Base-by-base conservation (phyloP, 30 jellyfish, hydroid and myxozoan genomes). In the Aurelia sp. region DNA sequence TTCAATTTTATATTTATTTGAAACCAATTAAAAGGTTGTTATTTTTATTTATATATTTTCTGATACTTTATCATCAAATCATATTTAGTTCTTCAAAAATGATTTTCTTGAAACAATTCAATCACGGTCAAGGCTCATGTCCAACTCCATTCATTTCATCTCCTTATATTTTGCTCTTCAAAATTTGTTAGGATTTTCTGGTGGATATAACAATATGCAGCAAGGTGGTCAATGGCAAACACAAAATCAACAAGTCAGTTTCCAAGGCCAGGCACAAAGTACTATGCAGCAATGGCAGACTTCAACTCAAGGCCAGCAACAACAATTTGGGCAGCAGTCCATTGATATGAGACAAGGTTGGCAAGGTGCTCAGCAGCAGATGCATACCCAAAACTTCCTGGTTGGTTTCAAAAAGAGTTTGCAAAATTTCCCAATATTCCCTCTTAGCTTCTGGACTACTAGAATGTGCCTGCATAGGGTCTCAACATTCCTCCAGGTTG, bases 241-340 rank as follows among this genome's bases (percentile, higher is more conserved):
- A 16, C 67, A 40, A 44, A 44, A 44, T 44, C 55, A 44, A 44
- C 55, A 44, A 44, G 55, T 44, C 16, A 44, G 9, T 44, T 44
- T 44, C 55, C 55, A 44, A 44, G 55, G 55, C 3, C 55, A 44
- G 55, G 55, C 55, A 44, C 82, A 72, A 47, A 40, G 47, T 21
- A 63, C 57, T 20, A 67, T 59, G 89, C 78, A 55, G 30, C 77
- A 61, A 59, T 78, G 65, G 17, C 89, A 63, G 78, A 18, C 13
- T 4, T 18, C 11, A n/a, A 19, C 53, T 71, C 79, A 61, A 53
- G 80, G 68, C 51, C 79, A 30, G 3, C 47, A 58, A 8, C 78
- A 60, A 24, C 89, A 63, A 44, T n/a, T 30, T 33, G 33, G 20
- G 22, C 89, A 78, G 55, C 55, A 44, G 55, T 12, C 15, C 55